Evolutionary conservation across 1,140 invertebrate species (phyloP), one percentile per base, ranked within the genome.

Genomic region (Idris sp.): DNA sequence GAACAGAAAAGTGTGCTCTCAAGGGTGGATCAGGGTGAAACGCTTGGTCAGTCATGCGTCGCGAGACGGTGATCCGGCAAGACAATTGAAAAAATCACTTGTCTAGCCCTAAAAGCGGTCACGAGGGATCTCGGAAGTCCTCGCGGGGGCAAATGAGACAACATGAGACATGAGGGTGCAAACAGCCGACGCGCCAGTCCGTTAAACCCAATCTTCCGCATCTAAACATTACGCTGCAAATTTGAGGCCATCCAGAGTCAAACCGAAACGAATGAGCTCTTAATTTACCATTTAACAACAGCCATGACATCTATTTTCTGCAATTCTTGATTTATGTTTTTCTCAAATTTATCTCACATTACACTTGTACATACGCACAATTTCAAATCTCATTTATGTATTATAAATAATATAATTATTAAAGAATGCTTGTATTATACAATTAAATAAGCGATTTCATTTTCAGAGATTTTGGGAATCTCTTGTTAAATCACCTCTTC

Each of bases 31-130:
- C 77, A 64, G 83, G 84, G 83, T 75, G 84, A 74, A 68, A 81
- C 83, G 85, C 84, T 83, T 88, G 86, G 81, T 15, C 75, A 62
- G 65, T 79, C 86, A 88, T 79, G 85, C 84, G 82, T 79, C 76
- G 75, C 78, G 78, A 67, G 58, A 75, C 72, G 58, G 51, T 46
- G 64, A 64, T 73, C 62, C 75, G 62, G 78, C 81, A 77, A 85
- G 84, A 87, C 82, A 86, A 86, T 86, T 83, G 81, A 78, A 83
- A 84, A 85, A 87, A 87, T 87, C 85, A 86, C 85, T 88, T 86
- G 85, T 81, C 83, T 80, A 78, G 72, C 79, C 68, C 74, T 82
- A 59, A 84, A 84, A 84, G 82, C 78, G 41, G 15, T 9, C 54
- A 74, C 51, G 38, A 46, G 38, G 19, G 19, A 65, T 49, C 49